A percentile compares a stretch with the other conserved stretches of the same genome.
phyloP scores from a whole-genome alignment of 2,797 vertebrate genomes.

The Notoglanidium macrostoma region DNA sequence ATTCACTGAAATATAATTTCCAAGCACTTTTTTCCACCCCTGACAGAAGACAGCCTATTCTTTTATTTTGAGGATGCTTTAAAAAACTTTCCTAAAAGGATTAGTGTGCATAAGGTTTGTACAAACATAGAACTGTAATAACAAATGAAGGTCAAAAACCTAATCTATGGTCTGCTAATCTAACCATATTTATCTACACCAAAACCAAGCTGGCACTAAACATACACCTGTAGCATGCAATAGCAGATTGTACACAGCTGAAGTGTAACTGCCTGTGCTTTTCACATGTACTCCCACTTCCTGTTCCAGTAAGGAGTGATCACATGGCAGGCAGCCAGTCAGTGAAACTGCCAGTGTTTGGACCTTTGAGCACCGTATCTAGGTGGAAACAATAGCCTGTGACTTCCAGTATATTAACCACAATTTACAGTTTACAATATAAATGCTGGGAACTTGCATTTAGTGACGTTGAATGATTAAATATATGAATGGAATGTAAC shows the following conservation, averaged over 20 bases:
- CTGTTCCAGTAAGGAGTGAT: background rate
- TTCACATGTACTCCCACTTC: background rate
- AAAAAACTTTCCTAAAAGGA: background rate
- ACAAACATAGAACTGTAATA: background rate
- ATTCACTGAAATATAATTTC: background rate
- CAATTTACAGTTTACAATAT: background rate
- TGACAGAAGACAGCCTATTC: background rate
- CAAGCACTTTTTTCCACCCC: background rate
- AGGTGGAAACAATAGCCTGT: background rate
- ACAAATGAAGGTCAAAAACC: background rate
- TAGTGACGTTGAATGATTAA: background rate
- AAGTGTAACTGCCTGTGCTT: background rate
- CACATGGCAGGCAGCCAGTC: background rate
- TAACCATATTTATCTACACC: background rate
- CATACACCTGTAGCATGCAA: background rate
- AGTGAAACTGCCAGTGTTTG: constrained; percentile 2
- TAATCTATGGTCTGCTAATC: background rate
- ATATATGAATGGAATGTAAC: background rate
- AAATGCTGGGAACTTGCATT: background rate
- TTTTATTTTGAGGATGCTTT: background rate
- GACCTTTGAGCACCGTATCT: background rate
- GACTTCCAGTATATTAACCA: background rate
- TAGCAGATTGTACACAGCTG: background rate
- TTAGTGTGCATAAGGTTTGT: background rate
- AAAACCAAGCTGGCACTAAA: background rate